Evolutionary conservation across 2,113 vertebrate genomes (phyloP), one percentile per base, ranked within the genome.

Genomic region (Theristicus caerulescens): DNA sequence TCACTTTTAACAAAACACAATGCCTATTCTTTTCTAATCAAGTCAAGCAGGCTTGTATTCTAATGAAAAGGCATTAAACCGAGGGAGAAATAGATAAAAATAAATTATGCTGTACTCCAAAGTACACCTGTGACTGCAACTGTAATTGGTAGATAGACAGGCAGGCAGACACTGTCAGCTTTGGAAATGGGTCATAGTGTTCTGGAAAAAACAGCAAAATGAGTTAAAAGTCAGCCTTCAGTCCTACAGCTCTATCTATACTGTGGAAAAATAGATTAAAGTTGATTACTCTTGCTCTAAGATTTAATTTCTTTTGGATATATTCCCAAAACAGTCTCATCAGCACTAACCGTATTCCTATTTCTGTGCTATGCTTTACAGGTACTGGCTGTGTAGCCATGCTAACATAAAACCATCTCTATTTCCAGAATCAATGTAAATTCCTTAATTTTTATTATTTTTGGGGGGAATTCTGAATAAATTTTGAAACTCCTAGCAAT

Each of bases 141-240:
- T 87, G 1, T 57, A 90, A 52, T 4, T 64, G 69, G 49, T 66
- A 61, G 59, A 46, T 13, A 84, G 78, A 42, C 57, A 86, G 67
- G 31, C 42, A 90, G 34, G 59, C 72, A 86, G 77, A 59, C 42
- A 32, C 36, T 84, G 79, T 55, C 93, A 81, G 85, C 47, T 55
- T 47, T 84, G 78, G 19, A 92, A 93, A 84, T 40, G 80, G 74
- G 88, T 88, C 88, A 76, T 4, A 10, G 70, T 70, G 55, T 92
- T 58, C 87, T 88, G 86, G 84, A 90, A 97, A 86, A 92, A 95
- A 77, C 69, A 82, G 83, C 78, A 96, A 89, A 67, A 52, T 42
- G 9, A 81, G 49, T 74, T 59, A 61, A 36, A 78, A 69, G 64
- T 79, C 79, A 89, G 73, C 36, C 66, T 94, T 93, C 27, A 31